Evolutionary conservation across 2,888 invertebrate species (phyloP).

Genomic region (Cheilosia grossa): DNA sequence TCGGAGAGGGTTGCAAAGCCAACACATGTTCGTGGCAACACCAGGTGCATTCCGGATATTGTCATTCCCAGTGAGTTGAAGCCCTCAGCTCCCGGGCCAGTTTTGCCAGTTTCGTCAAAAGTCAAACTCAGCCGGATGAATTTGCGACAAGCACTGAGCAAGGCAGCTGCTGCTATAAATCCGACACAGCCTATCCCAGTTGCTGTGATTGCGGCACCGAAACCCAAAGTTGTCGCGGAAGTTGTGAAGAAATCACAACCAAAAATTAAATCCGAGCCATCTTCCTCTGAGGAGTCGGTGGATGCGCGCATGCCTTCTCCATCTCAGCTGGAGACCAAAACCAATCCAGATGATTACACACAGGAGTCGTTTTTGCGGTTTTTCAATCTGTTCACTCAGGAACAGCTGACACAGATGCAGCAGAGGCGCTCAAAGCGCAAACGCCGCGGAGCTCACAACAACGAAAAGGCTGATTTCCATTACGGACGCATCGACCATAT

Average conservation of each 20-base stretch:
- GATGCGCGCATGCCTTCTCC: conserved; percentile 61
- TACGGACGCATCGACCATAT: conserved; percentile 81
- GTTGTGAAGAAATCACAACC: conserved; percentile 37
- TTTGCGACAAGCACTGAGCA: conserved; percentile 80
- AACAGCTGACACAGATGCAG: conserved; percentile 79
- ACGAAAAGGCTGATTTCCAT: conserved; percentile 81
- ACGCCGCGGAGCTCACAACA: conserved; percentile 81
- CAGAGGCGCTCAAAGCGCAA: conserved; percentile 82
- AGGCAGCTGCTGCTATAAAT: conserved; percentile 78
- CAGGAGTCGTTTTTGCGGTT: conserved; percentile 80
- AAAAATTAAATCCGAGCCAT: conserved; percentile 74
- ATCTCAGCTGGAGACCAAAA: conserved; percentile 70
- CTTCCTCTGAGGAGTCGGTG: conserved; percentile 78
- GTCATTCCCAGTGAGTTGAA: conserved; percentile 36
- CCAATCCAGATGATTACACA: conserved; percentile 78
- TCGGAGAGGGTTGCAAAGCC: conserved; percentile 71
- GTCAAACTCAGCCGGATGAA: conserved; percentile 80
- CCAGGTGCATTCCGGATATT: conserved; percentile 4
- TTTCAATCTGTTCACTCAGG: conserved; percentile 80
- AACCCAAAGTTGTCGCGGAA: conserved; percentile 9
- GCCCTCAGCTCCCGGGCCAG: conserved; percentile 32
- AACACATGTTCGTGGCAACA: conserved; percentile 24
- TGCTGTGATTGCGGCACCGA: neutral
- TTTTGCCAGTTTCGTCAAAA: conserved; percentile 75
- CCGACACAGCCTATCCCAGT: conserved; percentile 61